phyloP scores from a whole-genome alignment of 2,113 vertebrate species.

The Ascaphus truei region DNA sequence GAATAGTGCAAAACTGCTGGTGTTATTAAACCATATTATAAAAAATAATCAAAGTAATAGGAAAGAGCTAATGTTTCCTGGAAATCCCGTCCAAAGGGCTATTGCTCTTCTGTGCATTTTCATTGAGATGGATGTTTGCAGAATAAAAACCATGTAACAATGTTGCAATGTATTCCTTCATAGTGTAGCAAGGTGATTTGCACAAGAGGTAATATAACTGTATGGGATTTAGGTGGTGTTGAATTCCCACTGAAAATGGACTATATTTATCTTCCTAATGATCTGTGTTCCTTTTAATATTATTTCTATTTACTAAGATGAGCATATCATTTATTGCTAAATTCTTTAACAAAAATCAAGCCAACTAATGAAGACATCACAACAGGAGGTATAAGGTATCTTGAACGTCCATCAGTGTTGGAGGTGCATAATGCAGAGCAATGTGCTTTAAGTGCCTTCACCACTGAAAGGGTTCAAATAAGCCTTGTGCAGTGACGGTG shows the following conservation, averaged over 20 bases:
- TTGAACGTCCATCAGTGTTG: background rate
- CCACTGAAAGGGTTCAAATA: background rate
- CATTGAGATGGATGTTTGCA: too few relatives aligned
- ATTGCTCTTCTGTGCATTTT: too few relatives aligned
- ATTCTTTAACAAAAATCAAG: background rate
- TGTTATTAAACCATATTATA: background rate
- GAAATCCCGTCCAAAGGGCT: background rate
- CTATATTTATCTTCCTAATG: too few relatives aligned
- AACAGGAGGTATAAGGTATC: background rate
- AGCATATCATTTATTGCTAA: conserved; percentile 11
- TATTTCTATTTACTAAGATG: background rate
- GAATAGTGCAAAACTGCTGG: background rate
- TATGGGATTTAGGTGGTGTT: background rate
- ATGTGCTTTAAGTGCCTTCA: background rate
- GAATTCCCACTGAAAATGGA: background rate
- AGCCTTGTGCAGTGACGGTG: conserved; percentile 37
- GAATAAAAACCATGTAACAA: background rate
- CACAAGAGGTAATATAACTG: background rate
- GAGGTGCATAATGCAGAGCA: background rate
- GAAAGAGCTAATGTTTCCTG: too few relatives aligned
- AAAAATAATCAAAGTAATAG: too few relatives aligned
- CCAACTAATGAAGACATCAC: background rate
- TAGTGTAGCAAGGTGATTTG: background rate
- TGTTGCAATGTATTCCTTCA: background rate
- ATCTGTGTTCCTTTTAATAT: too few relatives aligned